Base-by-base conservation (phyloP, 1,140 invertebrate species). In the Scaptomyza graminum region DNA sequence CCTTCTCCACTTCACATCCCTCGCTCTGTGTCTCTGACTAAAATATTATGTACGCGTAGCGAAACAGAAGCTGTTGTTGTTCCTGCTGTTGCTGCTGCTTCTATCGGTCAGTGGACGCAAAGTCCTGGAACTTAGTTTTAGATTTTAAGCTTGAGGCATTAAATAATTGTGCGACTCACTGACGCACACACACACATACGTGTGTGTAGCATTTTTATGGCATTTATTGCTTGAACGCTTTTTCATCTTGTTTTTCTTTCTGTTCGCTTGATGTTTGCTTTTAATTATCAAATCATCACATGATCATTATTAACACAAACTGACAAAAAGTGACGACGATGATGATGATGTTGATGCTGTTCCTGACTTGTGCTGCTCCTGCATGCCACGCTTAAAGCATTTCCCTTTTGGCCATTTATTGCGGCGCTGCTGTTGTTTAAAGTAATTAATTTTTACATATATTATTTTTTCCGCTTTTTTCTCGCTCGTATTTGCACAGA, bases 261-360 rank as follows among this genome's bases (percentile, higher is more conserved):
- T 79, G n/a, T 69, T 71, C 68, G 69, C 75, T 74, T 69, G 65
- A 76, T 87, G 83, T 87, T 87, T 87, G 74, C 75, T 87, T 87
- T 87, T 87, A 88, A 87, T 87, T 87, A 87, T 79, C 73, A 87
- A 87, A 87, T 87, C 83, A 83, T 81, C 83, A 83, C 73, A 87
- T 79, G 83, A 87, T 87, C 83, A 76, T 87, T 88, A 76, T 87
- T 88, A 76, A 57, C 62, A 41, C 37, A 55, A 34, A 63, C 66
- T 60, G 74, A 74, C 79, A 85, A 80, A 80, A 69, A 67, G 62
- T 79, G 64, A 79, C 75, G 71, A 64, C 55, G 50, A 65, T 65
- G 31, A 41, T 59, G 50, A 49, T 49, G 54, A 37, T 54, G 41
- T 18, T 49, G 41, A 22, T 56, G 28, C 28, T 31, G 28, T n/a